phyloP scores from a whole-genome alignment of 2,888 invertebrate genomes.

The Oasisia sp. region DNA sequence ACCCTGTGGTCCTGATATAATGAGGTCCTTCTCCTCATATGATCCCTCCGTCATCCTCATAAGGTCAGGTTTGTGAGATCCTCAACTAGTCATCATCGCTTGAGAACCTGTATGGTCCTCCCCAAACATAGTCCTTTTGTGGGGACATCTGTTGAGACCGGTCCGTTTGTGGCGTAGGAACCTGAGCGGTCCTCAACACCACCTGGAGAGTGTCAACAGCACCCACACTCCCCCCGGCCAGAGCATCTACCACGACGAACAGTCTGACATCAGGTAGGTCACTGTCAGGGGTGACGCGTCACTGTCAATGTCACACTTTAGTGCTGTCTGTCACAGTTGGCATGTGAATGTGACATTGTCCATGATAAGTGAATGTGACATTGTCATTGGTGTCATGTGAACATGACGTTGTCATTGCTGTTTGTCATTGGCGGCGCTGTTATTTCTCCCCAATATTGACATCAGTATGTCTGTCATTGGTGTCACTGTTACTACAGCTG shows the following conservation, averaged over 20 bases:
- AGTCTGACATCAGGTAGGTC: constrained; percentile 42
- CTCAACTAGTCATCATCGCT: too few species aligned
- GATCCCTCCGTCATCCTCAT: too few species aligned
- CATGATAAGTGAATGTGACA: not conserved
- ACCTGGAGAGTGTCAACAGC: constrained; percentile 52
- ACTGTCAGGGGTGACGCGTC: not conserved
- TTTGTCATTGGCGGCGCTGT: not conserved
- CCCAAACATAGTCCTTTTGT: not conserved
- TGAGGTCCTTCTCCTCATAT: too few species aligned
- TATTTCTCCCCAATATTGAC: not conserved
- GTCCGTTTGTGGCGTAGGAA: constrained; percentile 30
- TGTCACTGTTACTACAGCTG: too few species aligned
- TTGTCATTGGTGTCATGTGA: not conserved
- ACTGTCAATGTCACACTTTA: not conserved
- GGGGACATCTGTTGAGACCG: not conserved
- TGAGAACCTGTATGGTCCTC: too few species aligned
- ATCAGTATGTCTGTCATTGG: too few species aligned
- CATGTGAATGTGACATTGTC: not conserved
- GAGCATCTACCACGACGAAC: constrained; percentile 55
- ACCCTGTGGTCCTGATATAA: too few species aligned
- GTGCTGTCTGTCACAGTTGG: not conserved
- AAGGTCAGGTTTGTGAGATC: too few species aligned
- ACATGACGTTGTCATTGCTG: not conserved
- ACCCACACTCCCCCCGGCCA: constrained; percentile 54
- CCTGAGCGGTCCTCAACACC: constrained; percentile 44